Conservation (phyloP, 2,113 vertebrate genomes). For the Oryzias javanicus region DNA sequence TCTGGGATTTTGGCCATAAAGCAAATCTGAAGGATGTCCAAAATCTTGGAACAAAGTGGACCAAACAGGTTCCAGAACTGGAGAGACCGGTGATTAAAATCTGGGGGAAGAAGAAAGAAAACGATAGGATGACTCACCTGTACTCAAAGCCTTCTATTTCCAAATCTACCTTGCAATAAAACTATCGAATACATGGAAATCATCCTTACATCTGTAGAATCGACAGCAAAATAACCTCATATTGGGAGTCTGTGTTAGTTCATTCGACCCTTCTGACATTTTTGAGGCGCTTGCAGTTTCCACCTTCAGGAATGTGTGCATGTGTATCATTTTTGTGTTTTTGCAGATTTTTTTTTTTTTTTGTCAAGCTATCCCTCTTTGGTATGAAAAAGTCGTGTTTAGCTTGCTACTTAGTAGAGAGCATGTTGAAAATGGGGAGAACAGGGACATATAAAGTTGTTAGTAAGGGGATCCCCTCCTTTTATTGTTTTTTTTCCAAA, state of each 20-base stretch:
- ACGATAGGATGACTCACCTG: constrained; percentile 18
- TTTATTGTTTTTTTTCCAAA: constrained; percentile 22
- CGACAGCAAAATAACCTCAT: constrained; percentile 15
- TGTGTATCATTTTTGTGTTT: constrained; percentile 47
- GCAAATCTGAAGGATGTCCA: constrained; percentile 10
- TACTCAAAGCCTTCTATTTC: constrained; percentile 34
- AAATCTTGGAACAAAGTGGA: constrained; percentile 55
- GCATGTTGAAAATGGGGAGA: constrained; percentile 53
- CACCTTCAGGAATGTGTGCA: constrained; percentile 29
- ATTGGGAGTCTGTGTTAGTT: constrained; percentile 15
- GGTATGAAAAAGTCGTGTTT: constrained; percentile 59
- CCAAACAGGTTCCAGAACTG: constrained; percentile 57
- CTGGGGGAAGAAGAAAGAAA: neutral
- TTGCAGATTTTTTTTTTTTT: constrained; percentile 54
- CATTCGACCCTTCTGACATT: constrained; percentile 28
- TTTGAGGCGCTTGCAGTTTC: constrained; percentile 35
- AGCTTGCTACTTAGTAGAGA: constrained; percentile 65
- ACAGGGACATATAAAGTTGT: constrained; percentile 31
- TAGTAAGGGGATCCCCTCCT: constrained; percentile 33
- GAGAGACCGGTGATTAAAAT: neutral
- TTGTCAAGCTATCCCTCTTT: constrained; percentile 12
- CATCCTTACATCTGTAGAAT: constrained; percentile 23
- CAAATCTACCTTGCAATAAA: constrained; percentile 26
- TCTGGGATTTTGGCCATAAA: constrained; percentile 24
- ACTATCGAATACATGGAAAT: neutral